Conservation (phyloP, 2,797 vertebrate species). For the Monodelphis domestica region DNA sequence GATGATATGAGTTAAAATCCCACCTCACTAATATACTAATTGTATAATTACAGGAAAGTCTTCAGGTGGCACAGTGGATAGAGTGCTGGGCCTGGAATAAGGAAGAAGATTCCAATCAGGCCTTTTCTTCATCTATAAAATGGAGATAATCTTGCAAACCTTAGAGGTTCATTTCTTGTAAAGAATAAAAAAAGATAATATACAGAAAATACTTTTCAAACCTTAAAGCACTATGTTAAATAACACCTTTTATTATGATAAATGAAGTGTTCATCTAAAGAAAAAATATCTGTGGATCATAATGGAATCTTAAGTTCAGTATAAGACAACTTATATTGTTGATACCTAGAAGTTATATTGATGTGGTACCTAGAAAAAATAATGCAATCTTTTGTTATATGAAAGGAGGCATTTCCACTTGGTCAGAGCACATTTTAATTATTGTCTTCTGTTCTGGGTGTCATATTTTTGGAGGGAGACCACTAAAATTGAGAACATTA, state of each 20-base stretch:
- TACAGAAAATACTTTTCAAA: neutral
- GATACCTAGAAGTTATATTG: too few species aligned
- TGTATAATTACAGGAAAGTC: neutral
- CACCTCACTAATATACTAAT: neutral
- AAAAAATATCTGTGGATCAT: neutral
- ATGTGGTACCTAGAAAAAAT: neutral
- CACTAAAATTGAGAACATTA: neutral
- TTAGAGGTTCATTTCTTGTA: neutral
- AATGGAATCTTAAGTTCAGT: neutral
- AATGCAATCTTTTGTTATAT: neutral
- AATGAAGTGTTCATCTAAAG: neutral
- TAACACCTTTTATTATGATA: neutral
- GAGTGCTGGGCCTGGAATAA: too few species aligned
- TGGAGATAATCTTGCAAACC: neutral
- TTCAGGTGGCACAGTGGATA: neutral
- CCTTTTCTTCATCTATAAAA: neutral
- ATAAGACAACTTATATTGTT: neutral
- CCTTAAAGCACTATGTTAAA: neutral
- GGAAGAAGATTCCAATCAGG: too few species aligned
- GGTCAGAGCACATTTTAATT: neutral
- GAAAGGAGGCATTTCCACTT: neutral
- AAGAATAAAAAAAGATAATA: neutral
- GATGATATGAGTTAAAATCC: neutral
- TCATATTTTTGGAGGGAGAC: neutral
- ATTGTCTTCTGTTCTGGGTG: neutral